These are phyloP conservation scores for Tribolium madens DNA, from an alignment of 1,140 invertebrate genomes.

Conservation along the genomic window DNA sequence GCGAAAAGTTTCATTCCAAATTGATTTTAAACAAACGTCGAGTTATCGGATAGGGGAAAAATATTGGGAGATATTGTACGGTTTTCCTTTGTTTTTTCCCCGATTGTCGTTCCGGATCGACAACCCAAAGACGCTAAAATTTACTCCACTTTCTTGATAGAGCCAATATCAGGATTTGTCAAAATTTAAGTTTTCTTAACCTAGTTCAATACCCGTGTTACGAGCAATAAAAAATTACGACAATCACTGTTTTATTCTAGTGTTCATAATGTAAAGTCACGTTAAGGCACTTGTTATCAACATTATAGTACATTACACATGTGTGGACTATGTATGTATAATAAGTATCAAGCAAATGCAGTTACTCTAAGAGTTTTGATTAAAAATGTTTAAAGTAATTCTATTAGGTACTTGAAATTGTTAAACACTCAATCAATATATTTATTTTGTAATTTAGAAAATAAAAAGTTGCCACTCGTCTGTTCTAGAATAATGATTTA, in stretches of 20 bases:
- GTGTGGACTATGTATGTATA: not conserved
- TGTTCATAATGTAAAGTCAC: not conserved
- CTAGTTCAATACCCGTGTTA: no score
- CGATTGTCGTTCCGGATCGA: conserved; percentile 19
- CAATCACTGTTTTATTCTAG: no score
- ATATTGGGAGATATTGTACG: conserved; percentile 20
- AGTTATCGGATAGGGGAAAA: conserved; percentile 19
- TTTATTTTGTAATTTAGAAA: conserved; percentile 26
- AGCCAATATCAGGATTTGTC: conserved; percentile 3
- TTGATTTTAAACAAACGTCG: conserved; percentile 32
- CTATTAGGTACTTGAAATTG: conserved; percentile 5
- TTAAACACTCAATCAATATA: conserved; percentile 23
- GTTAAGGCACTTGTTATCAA: not conserved
- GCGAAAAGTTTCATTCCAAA: conserved; percentile 35
- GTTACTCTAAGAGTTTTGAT: conserved; percentile 16
- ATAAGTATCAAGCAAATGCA: conserved; percentile 19
- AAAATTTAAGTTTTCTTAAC: conserved; percentile 5
- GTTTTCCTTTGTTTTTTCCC: conserved; percentile 21
- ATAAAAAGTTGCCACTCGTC: conserved; percentile 30
- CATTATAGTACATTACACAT: conserved; percentile 2
- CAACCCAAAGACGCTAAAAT: conserved; percentile 6
- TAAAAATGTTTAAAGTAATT: conserved; percentile 33
- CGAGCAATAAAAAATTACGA: no score
- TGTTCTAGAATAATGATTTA: not conserved
- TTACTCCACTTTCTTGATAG: not conserved